Conservation (phyloP, 92 coral and sea anemone genomes). For the Umimayanthus kanabou region DNA sequence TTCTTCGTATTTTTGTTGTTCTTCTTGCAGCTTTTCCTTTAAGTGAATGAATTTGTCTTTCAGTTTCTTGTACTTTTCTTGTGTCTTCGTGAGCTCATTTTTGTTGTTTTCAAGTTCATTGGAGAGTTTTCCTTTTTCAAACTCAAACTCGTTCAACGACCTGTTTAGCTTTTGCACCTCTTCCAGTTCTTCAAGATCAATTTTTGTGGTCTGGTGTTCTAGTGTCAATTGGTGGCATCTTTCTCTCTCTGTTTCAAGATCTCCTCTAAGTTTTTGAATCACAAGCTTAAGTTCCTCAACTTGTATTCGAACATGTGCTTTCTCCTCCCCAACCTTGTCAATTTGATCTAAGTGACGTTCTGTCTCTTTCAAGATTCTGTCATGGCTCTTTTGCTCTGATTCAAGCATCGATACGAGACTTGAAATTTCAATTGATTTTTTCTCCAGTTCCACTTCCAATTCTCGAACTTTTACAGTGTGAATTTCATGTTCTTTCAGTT, state of each 20-base stretch:
- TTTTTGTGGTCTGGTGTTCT: constrained; percentile 58
- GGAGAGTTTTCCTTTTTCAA: constrained; percentile 73
- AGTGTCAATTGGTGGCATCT: constrained; percentile 51
- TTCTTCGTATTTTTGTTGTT: constrained; percentile 73
- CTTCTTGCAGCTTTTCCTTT: constrained; percentile 74
- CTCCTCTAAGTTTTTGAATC: constrained; percentile 54
- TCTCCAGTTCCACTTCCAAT: constrained; percentile 59
- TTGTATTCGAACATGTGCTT: constrained; percentile 55
- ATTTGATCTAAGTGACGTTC: constrained; percentile 78
- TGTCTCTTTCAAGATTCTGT: constrained; percentile 83
- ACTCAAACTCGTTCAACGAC: constrained; percentile 77
- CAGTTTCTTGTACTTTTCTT: constrained; percentile 75
- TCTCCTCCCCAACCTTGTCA: constrained; percentile 71
- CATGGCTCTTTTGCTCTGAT: constrained; percentile 82
- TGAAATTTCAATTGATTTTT: constrained; percentile 56
- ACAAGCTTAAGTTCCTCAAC: constrained; percentile 46
- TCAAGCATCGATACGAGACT: constrained; percentile 70
- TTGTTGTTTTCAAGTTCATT: constrained; percentile 65
- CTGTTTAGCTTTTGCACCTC: constrained; percentile 76
- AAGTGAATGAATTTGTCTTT: constrained; percentile 70
- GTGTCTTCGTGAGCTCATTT: constrained; percentile 67
- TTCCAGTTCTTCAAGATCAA: constrained; percentile 63
- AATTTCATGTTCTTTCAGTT: constrained; percentile 56
- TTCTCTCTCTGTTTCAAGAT: constrained; percentile 63
- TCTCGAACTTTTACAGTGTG: constrained; percentile 55